Evolutionary conservation across 1,140 invertebrate genomes (phyloP).

Genomic region (Hyphantria cunea): DNA sequence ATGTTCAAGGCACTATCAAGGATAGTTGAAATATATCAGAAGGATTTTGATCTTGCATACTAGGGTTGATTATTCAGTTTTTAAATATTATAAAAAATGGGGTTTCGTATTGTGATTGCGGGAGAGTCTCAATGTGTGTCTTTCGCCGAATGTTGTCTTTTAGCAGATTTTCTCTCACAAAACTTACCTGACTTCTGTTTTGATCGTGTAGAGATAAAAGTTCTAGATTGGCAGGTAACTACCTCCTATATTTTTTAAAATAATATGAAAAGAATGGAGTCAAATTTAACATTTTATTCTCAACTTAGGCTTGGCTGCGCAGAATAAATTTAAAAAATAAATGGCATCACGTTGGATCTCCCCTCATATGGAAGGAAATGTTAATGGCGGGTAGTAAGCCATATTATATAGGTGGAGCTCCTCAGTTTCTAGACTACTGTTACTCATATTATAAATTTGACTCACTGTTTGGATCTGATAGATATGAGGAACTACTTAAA

Average conservation of each 20-base stretch:
- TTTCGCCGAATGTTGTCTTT: conserved; percentile 64
- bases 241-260: neutral
- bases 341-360: conserved; percentile 77
- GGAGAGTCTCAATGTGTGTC: conserved; percentile 67
- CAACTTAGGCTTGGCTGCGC: conserved; percentile 64
- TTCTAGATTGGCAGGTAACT: conserved; percentile 72
- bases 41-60: no score
- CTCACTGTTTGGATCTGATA: conserved; percentile 62
- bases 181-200: conserved; percentile 71
- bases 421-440: conserved; percentile 82
- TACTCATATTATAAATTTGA: conserved; percentile 82
- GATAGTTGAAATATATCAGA: no score
- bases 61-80: neutral
- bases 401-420: conserved; percentile 78
- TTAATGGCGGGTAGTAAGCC: conserved; percentile 75
- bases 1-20: no score
- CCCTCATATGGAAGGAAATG: conserved; percentile 79
- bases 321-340: conserved; percentile 74
- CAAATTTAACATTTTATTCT: no score
- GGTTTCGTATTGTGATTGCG: conserved; percentile 64
- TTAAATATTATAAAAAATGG: conserved; percentile 42
- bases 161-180: conserved; percentile 69
- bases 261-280: no score
- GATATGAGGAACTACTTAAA: conserved; percentile 64
- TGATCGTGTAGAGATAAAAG: conserved; percentile 60